These are phyloP conservation scores for Meganola albula DNA, from an alignment of 2,888 invertebrate species.

Conservation along the genomic window DNA sequence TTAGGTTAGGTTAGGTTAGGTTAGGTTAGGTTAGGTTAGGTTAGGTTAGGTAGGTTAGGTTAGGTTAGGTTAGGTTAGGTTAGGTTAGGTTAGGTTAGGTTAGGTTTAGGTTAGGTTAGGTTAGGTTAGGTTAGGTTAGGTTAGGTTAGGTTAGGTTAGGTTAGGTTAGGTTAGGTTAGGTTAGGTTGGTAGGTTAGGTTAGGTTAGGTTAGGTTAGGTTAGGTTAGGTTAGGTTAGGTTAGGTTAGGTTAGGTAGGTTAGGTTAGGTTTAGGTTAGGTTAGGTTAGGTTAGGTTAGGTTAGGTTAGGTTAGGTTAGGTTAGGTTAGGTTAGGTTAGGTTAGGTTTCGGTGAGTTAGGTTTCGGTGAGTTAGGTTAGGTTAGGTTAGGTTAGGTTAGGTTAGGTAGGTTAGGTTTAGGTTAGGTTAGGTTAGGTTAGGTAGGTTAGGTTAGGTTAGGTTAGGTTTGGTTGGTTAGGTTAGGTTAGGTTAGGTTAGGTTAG, in stretches of 20 bases:
- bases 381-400: constrained; percentile 14
- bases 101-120: constrained; percentile 14
- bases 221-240: constrained; percentile 15
- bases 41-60: constrained; percentile 20
- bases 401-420: constrained; percentile 13
- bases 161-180: constrained; percentile 16
- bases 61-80: constrained; percentile 13
- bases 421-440: constrained; percentile 17
- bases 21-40: constrained; percentile 20
- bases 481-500: constrained; percentile 9
- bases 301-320: constrained; percentile 16
- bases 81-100: constrained; percentile 14
- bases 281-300: constrained; percentile 13
- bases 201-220: constrained; percentile 19
- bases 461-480: constrained; percentile 10
- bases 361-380: constrained; percentile 14
- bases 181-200: constrained; percentile 15
- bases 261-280: constrained; percentile 14
- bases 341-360: constrained; percentile 14
- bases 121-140: constrained; percentile 15
- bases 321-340: constrained; percentile 11
- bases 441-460: constrained; percentile 16
- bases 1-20: constrained; percentile 20
- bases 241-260: constrained; percentile 18
- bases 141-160: constrained; percentile 15